phyloP scores from a whole-genome alignment of 2,888 invertebrate genomes.

The Eupithecia exiguata region DNA sequence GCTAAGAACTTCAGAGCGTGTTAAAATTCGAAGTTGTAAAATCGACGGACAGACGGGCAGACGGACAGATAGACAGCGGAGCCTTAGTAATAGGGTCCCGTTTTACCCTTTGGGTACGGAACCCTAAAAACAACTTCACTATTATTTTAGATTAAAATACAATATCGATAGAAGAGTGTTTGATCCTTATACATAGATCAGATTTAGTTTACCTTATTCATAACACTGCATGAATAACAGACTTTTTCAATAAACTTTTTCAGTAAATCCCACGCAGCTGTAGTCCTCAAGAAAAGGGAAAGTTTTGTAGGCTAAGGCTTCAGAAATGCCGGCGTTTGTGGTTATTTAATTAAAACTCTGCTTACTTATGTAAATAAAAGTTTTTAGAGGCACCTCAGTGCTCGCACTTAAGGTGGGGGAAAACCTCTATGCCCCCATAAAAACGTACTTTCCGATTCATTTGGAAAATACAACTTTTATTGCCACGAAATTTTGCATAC shows the following conservation, averaged over 20 bases:
- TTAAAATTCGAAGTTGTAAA: background rate
- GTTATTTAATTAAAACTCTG: conserved; percentile 25
- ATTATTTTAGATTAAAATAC: background rate
- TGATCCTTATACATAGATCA: background rate
- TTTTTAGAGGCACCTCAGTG: background rate
- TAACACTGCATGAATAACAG: background rate
- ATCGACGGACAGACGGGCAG: too few relatives aligned
- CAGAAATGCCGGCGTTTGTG: background rate
- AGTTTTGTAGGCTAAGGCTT: conserved; percentile 12
- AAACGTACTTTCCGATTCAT: too few relatives aligned
- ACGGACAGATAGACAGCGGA: too few relatives aligned
- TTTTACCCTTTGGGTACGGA: too few relatives aligned
- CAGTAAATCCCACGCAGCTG: background rate
- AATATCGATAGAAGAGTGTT: background rate
- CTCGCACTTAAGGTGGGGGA: background rate
- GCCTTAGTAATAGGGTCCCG: too few relatives aligned
- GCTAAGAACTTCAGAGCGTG: background rate
- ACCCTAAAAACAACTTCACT: too few relatives aligned
- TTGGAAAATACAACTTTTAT: too few relatives aligned
- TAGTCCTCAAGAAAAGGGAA: conserved; percentile 12
- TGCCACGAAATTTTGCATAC: too few relatives aligned
- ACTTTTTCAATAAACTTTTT: too few relatives aligned
- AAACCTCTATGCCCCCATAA: too few relatives aligned
- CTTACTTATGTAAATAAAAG: background rate
- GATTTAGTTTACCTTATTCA: background rate